Percentiles rank a stretch among this genome's conserved stretches.
Conservation (phyloP, 2,113 vertebrate species). For the Ceuthmochares aereus region DNA sequence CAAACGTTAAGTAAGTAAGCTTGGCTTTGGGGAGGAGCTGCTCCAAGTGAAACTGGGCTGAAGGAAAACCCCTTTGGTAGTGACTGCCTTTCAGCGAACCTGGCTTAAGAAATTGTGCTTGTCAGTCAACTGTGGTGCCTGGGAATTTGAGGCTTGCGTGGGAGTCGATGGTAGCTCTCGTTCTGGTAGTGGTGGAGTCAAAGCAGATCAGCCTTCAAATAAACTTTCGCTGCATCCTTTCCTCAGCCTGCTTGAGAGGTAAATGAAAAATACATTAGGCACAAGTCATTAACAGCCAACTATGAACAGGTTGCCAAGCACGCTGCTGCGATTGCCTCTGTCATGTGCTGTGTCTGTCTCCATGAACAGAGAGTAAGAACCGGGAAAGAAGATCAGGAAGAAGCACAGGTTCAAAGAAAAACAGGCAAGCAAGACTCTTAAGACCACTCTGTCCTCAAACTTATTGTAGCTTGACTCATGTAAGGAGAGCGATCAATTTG, state of each 20-base stretch:
- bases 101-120: background rate
- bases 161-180: fast-evolving
- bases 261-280: background rate
- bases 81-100: background rate
- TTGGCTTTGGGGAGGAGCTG: background rate
- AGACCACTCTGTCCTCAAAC: background rate
- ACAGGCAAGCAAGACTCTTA: background rate
- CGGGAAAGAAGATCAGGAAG: background rate
- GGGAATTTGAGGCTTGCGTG: background rate
- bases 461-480: background rate
- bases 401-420: background rate
- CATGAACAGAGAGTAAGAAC: background rate
- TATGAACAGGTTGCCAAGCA: background rate
- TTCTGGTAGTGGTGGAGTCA: background rate
- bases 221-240: background rate
- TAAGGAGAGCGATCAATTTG: background rate
- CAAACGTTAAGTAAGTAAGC: background rate
- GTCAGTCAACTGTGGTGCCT: background rate
- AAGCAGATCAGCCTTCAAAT: background rate
- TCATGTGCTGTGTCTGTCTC: background rate
- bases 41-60: background rate
- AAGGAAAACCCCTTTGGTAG: background rate
- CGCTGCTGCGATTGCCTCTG: background rate
- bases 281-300: too few species aligned
- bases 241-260: background rate